These are phyloP conservation scores for Bungarus multicinctus DNA, from an alignment of 2,113 vertebrate genomes.

Conservation along the genomic window DNA sequence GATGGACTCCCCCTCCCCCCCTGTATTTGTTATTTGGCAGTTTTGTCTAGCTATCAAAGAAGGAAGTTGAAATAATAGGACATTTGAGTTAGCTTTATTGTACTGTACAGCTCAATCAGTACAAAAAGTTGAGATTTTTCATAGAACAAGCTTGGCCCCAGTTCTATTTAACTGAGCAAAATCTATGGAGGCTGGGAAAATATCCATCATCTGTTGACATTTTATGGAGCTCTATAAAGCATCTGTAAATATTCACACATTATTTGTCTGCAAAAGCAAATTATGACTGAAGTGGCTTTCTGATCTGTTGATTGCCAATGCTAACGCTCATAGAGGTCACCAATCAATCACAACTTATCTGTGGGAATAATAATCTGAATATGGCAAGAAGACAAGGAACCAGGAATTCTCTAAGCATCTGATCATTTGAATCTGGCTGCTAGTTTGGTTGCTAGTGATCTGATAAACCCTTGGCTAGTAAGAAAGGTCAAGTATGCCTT, in stretches of 20 bases:
- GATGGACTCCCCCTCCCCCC: rapidly evolving
- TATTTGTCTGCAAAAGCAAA: slow-evolving; percentile 2
- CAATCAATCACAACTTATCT: slow-evolving; percentile 8
- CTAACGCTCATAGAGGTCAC: slow-evolving; percentile 23
- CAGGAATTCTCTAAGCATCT: slow-evolving; percentile 14
- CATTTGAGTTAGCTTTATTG: background rate
- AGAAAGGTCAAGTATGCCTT: slow-evolving; percentile 33
- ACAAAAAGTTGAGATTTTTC: background rate
- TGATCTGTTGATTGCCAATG: background rate
- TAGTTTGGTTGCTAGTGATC: slow-evolving; percentile 23
- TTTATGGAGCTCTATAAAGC: background rate
- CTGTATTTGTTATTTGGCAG: background rate
- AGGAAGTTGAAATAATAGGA: background rate
- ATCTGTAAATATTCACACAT: background rate
- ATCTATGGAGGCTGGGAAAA: background rate
- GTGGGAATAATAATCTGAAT: slow-evolving; percentile 12
- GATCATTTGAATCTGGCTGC: slow-evolving; percentile 17
- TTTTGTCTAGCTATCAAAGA: background rate
- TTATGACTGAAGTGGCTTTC: slow-evolving; percentile 10
- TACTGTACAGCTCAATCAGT: background rate
- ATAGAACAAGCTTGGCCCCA: background rate
- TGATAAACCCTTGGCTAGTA: slow-evolving; percentile 32
- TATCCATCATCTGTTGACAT: background rate
- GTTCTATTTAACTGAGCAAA: background rate
- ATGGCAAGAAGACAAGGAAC: slow-evolving; percentile 2